Evolutionary conservation across 2,888 invertebrate genomes (phyloP), one percentile per base, ranked within the genome.

Genomic region (Drosophila birchii): DNA sequence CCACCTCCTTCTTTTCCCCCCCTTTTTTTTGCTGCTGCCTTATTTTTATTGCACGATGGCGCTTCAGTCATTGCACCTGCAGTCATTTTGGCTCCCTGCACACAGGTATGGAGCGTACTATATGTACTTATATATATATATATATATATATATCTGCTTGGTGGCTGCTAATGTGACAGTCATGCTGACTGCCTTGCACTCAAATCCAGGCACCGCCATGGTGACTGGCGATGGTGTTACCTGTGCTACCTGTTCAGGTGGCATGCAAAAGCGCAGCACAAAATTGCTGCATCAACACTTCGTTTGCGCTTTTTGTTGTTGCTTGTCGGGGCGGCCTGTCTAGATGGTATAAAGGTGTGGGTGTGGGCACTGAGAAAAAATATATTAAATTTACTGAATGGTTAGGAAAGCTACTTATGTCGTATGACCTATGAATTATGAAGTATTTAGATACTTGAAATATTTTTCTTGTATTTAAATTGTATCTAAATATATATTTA

Each of bases 281-380:
- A 85, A 89, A 88, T 82, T 88, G 88, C 85, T 80, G 88, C 89
- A 87, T 89, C 89, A 90, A 87, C 89, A 87, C 87, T 88, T 89
- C 82, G 82, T 84, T 82, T 71, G 80, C 77, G 80, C 71, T 56
- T 61, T 61, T 62, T 56, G 59, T 58, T 49, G 56, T 43, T 63
- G 53, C 71, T 76, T 76, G 78, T 66, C 76, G 80, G 64, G 55
- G 63, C 75, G 63, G 67, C 71, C 55, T 38, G 36, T 47, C 66
- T 66, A 43, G 41, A 32, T 23, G 45, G 41, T 41, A 36, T 56
- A 5, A 47, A 9, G 45, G n/a, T 49, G 29, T 45, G 14, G 53
- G 51, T 43, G n/a, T 18, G 32, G 45, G 20, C 51, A 53, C 51
- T 23, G 36, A n/a, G 34, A 36, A 16, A 53, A 34, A 53, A 23